These are phyloP conservation scores for Aphelenchoides avenae DNA, from an alignment of 1,140 invertebrate species.

Conservation along the genomic window DNA sequence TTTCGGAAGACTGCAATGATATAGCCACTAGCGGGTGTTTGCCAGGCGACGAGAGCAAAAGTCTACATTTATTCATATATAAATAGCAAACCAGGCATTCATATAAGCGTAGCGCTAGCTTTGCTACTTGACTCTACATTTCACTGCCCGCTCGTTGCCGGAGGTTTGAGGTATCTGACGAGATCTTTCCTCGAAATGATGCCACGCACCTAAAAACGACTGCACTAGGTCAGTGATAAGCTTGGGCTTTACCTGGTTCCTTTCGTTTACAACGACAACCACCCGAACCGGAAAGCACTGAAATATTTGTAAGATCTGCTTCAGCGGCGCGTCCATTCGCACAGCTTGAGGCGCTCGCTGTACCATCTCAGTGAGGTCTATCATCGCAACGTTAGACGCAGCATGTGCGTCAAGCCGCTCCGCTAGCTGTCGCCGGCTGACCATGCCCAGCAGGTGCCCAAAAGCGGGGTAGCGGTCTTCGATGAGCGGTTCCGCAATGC, in stretches of 20 bases:
- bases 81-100: no score
- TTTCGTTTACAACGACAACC: slow-evolving; percentile 84
- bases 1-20: no score
- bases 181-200: no score
- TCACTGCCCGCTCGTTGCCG: no score
- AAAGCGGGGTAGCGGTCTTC: slow-evolving; percentile 60
- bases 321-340: slow-evolving; percentile 70
- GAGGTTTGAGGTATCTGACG: no score
- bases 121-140: no score
- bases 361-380: slow-evolving; percentile 68
- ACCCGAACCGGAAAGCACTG: slow-evolving; percentile 87
- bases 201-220: no score
- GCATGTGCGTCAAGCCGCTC: slow-evolving; percentile 64
- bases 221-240: no score
- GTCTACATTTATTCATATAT: no score
- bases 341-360: slow-evolving; percentile 58
- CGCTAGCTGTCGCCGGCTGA: slow-evolving; percentile 79
- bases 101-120: no score
- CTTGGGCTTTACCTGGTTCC: slow-evolving; percentile 80
- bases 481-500: slow-evolving; percentile 42
- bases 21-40: no score
- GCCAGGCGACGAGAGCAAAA: no score
- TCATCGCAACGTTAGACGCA: slow-evolving; percentile 64
- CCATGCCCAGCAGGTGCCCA: slow-evolving; percentile 76
- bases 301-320: slow-evolving; percentile 83